Base-by-base conservation (phyloP, 2,888 invertebrate species). In the Leptothorax acervorum region DNA sequence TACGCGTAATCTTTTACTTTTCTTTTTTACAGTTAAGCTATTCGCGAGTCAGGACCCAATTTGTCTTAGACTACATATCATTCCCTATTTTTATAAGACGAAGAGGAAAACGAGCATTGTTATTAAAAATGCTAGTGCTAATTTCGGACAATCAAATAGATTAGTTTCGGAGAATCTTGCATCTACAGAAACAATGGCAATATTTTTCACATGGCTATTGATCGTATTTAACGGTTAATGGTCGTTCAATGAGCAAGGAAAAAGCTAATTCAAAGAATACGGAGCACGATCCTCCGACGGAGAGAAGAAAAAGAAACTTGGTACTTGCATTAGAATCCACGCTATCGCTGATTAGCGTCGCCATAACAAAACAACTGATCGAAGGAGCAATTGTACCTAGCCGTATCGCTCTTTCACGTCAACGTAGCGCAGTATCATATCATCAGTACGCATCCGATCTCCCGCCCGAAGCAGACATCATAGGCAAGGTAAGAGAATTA, bases 401-500 rank as follows among this genome's bases (percentile, higher is more conserved):
- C 89, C 90, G 91, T 89, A 90, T 84, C 89, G 85, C 86, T 82
- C 70, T 83, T 78, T 78, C 62, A 45, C 60, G 23, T 88, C 70
- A 86, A 87, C 83, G 82, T 81, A 89, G 87, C 87, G 85, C 79
- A 60, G 45, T 63, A 39, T 65, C 79, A 48, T 83, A 53, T 55
- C 84, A 48, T 85, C 78, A 79, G 74, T 83, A 63, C 73, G 66
- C 85, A 68, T 90, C 89, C 89, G 90, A 85, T 91, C 86, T 88
- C 88, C 87, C 90, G 90, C 89, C 87, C 88, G 88, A 89, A 90
- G 89, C 89, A 91, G 90, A 92, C 48, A 79, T 66, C 90, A 85
- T 90, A 90, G 93, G 91, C 92, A 93, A 93, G 92, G 92, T 92
- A 92, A 92, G 88, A 83, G 89, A 78, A 70, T 92, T 93, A 94